Conservation (phyloP, 2,888 invertebrate species). For the Pachliopta kotzebuea region DNA sequence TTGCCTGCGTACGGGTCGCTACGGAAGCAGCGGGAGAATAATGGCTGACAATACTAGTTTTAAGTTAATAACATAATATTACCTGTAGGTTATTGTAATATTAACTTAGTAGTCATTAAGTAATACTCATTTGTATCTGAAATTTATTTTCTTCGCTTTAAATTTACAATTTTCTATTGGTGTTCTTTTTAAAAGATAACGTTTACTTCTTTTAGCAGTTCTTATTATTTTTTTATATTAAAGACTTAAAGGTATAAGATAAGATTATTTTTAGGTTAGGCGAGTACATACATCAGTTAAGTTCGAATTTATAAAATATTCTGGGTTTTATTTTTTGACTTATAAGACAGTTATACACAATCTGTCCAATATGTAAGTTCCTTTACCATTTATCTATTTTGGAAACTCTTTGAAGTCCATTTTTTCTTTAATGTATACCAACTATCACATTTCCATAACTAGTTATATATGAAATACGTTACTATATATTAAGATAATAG, state of each 20-base stretch:
- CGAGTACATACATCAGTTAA: background rate
- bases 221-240: background rate
- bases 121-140: conserved; percentile 39
- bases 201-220: no score
- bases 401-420: background rate
- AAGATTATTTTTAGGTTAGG: background rate
- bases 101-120: conserved; percentile 33
- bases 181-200: no score
- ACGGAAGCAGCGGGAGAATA: conserved; percentile 71
- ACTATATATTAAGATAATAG: no score
- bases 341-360: background rate
- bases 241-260: background rate
- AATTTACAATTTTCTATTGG: background rate
- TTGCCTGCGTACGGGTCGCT: conserved; percentile 44
- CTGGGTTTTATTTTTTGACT: no score
- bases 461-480: no score
- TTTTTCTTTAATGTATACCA: background rate
- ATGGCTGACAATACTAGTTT: conserved; percentile 64
- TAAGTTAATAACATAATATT: conserved; percentile 23
- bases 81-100: conserved; percentile 22
- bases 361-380: background rate
- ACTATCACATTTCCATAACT: background rate
- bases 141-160: conserved; percentile 15
- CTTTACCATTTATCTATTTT: background rate
- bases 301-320: background rate